A percentile compares a stretch with the other conserved stretches of the same genome.
Conservation (phyloP, 2,888 invertebrate genomes). For the Eulithis prunata region DNA sequence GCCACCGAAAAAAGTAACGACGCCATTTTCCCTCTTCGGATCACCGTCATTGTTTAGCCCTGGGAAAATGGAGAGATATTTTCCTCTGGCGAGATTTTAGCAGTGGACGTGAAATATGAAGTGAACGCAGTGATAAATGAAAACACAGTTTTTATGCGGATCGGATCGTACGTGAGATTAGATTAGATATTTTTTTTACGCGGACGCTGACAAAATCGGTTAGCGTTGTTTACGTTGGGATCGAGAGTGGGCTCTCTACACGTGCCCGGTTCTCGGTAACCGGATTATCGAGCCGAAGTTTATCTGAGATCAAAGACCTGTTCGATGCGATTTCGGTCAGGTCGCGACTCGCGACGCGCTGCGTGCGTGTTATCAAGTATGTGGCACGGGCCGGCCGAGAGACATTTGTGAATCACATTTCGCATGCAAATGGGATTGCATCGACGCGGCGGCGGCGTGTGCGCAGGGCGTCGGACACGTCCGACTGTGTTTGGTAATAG, state of each 20-base stretch:
- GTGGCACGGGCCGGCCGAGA: slow-evolving; percentile 13
- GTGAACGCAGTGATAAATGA: slow-evolving; percentile 52
- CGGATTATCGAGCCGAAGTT: slow-evolving; percentile 33
- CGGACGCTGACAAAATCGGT: slow-evolving; percentile 17
- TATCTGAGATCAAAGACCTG: slow-evolving; percentile 42
- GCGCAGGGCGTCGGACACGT: slow-evolving; percentile 41
- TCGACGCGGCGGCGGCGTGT: slow-evolving; percentile 32
- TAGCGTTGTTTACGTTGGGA: slow-evolving; percentile 33
- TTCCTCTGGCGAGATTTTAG: slow-evolving; percentile 51
- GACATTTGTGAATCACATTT: slow-evolving; percentile 45
- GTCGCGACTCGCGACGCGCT: slow-evolving; percentile 11
- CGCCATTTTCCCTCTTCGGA: slow-evolving; percentile 41
- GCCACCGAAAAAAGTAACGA: slow-evolving; percentile 52
- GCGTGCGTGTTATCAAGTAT: slow-evolving; percentile 12
- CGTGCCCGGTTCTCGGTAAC: slow-evolving; percentile 29
- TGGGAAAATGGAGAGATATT: slow-evolving; percentile 51
- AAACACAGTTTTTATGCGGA: slow-evolving; percentile 38
- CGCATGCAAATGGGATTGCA: slow-evolving; percentile 53
- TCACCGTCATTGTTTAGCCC: slow-evolving; percentile 51
- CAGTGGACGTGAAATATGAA: slow-evolving; percentile 53
- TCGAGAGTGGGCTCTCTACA: slow-evolving; percentile 36
- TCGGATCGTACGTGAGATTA: slow-evolving; percentile 39
- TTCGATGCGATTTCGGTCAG: slow-evolving; percentile 34
- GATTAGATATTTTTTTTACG: slow-evolving; percentile 45
- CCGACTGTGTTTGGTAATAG: slow-evolving; percentile 56